A percentile compares a stretch with the other conserved stretches of the same genome.
phyloP scores from a whole-genome alignment of 2,888 invertebrate species.

The Drosophila leonis region DNA sequence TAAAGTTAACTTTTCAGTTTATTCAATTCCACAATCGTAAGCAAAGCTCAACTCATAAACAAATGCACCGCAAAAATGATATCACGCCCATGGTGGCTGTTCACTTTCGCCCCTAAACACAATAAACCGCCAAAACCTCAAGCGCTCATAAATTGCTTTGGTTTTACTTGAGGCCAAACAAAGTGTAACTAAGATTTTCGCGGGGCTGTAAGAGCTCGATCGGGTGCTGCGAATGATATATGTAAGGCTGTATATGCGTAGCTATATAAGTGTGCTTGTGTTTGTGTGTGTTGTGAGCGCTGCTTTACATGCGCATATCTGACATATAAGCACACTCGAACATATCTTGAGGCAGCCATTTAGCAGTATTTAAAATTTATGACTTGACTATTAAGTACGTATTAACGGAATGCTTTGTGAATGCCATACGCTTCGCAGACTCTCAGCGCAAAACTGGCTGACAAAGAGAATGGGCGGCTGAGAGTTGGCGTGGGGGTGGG shows the following conservation, averaged over 20 bases:
- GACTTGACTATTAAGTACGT: constrained; percentile 82
- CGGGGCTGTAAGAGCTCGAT: constrained; percentile 43
- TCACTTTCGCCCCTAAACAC: background rate
- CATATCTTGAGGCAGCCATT: constrained; percentile 76
- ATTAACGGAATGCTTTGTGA: constrained; percentile 77
- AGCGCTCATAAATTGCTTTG: constrained; percentile 21
- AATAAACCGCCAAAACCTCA: constrained; percentile 13
- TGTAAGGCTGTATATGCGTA: constrained; percentile 20
- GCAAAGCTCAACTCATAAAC: background rate
- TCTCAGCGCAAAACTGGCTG: constrained; percentile 15
- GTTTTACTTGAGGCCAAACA: constrained; percentile 5
- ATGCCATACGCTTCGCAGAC: constrained; percentile 57
- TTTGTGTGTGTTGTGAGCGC: constrained; percentile 31
- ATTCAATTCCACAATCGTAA: background rate
- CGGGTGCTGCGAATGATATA: constrained; percentile 70
- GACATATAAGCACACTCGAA: constrained; percentile 67
- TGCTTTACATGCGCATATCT: constrained; percentile 65
- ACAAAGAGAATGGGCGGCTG: constrained; percentile 2
- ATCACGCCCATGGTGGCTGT: constrained; percentile 6
- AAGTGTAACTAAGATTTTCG: constrained; percentile 63
- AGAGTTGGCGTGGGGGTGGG: background rate
- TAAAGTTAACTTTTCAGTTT: too few species aligned
- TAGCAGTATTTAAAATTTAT: constrained; percentile 81
- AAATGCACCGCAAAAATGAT: background rate
- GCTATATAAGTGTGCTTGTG: background rate